phyloP scores from a whole-genome alignment of 1,140 invertebrate species.

The Drosophila sturtevanti region DNA sequence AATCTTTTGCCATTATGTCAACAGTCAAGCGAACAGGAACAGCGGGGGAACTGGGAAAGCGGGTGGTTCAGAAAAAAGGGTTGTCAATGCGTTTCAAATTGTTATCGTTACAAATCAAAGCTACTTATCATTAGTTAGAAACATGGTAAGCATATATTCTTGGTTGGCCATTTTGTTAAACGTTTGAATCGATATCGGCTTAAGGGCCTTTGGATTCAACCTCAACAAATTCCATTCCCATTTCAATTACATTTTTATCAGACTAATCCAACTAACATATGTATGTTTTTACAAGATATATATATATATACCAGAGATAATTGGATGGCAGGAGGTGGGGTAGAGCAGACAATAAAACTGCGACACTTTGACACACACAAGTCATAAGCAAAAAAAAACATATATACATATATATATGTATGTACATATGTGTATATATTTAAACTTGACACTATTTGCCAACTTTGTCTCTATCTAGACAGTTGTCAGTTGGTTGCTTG shows the following conservation, averaged over 20 bases:
- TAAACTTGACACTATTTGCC: constrained; percentile 74
- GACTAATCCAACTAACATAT: neutral
- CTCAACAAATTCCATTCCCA: neutral
- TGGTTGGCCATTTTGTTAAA: constrained; percentile 8
- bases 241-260: neutral
- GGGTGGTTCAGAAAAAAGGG: neutral
- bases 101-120: neutral
- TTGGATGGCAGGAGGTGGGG: too few relatives aligned
- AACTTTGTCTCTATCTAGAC: constrained; percentile 34
- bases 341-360: constrained; percentile 25
- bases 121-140: constrained; percentile 10
- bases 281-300: too few relatives aligned
- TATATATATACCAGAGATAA: too few relatives aligned
- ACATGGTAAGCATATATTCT: neutral
- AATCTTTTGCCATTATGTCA: constrained; percentile 59
- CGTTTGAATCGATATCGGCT: constrained; percentile 56
- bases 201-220: constrained; percentile 39
- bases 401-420: too few relatives aligned
- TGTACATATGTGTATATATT: constrained; percentile 28
- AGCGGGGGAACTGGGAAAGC: constrained; percentile 12
- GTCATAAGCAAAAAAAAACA: constrained; percentile 7
- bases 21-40: constrained; percentile 18
- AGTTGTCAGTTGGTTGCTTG: constrained; percentile 51
- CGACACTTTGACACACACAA: constrained; percentile 54
- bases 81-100: neutral